phyloP scores from a whole-genome alignment of 2,888 invertebrate species.

The Lepidonotus clava region DNA sequence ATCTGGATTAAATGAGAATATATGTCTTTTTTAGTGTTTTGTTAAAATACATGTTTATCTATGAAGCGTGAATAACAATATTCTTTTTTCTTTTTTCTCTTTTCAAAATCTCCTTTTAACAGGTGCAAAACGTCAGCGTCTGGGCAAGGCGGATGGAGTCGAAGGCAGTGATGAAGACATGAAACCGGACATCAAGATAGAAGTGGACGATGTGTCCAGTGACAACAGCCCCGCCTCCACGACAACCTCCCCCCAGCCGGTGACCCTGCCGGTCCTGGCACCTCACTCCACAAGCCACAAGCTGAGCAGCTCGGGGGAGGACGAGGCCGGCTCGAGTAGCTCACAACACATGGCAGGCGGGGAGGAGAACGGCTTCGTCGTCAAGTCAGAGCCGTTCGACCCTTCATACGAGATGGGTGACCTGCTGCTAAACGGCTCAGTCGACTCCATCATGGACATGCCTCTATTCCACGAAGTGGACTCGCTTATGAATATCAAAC shows the following conservation, averaged over 20 bases:
- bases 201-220: neutral
- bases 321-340: neutral
- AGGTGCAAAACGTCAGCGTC: conserved; percentile 32
- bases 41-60: too few species aligned
- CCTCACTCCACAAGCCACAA: neutral
- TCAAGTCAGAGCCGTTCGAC: conserved; percentile 49
- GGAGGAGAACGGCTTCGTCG: conserved; percentile 23
- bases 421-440: conserved; percentile 47
- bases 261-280: neutral
- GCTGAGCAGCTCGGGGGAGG: neutral
- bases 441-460: conserved; percentile 57
- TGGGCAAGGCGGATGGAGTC: neutral
- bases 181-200: neutral
- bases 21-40: too few species aligned
- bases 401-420: conserved; percentile 51
- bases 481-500: conserved; percentile 54
- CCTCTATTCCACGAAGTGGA: conserved; percentile 55
- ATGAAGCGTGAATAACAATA: too few species aligned
- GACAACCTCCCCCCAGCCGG: neutral
- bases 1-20: too few species aligned
- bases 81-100: too few species aligned
- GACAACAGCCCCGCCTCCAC: neutral
- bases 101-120: too few species aligned
- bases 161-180: conserved; percentile 32
- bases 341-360: neutral